These are phyloP conservation scores for Pseudotriccus pelzelni DNA, from an alignment of 2,797 vertebrate genomes.

Conservation along the genomic window DNA sequence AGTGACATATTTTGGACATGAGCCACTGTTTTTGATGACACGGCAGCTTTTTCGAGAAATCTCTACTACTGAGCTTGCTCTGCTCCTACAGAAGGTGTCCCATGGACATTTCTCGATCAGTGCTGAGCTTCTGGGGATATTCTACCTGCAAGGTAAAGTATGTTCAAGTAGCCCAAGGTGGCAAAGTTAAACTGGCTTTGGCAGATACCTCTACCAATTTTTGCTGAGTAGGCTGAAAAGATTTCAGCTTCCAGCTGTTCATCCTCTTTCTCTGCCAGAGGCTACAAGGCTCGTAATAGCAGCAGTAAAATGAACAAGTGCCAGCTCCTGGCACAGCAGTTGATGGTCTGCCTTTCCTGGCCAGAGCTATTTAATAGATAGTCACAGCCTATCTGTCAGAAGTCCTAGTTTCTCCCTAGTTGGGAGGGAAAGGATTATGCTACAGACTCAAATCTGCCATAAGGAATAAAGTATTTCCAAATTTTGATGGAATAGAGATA, in stretches of 20 bases:
- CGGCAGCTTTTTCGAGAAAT: not conserved
- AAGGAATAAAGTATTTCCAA: not conserved
- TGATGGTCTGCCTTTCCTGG: not conserved
- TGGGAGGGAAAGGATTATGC: not conserved
- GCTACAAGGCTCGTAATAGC: conserved; percentile 10
- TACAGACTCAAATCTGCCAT: not conserved
- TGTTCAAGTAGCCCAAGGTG: not conserved
- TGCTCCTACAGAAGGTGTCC: not conserved
- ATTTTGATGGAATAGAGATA: not conserved
- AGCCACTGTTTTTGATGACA: not conserved
- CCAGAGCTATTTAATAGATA: not conserved
- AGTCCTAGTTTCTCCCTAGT: not conserved
- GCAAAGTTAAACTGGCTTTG: not conserved
- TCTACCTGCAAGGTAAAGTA: not conserved
- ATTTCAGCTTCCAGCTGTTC: conserved; percentile 22
- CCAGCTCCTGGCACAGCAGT: conserved; percentile 13
- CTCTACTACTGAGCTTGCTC: not conserved
- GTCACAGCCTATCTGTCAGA: conserved; percentile 11
- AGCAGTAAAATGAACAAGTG: not conserved
- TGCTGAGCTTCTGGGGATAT: not conserved
- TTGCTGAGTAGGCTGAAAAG: conserved; percentile 29
- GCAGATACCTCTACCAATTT: not conserved
- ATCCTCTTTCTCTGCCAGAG: not conserved
- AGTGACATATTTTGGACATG: not conserved
- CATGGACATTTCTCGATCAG: fast-evolving